Evolutionary conservation across 2,888 invertebrate genomes (phyloP), one percentile per base, ranked within the genome.

Genomic region (Meta bourneti): DNA sequence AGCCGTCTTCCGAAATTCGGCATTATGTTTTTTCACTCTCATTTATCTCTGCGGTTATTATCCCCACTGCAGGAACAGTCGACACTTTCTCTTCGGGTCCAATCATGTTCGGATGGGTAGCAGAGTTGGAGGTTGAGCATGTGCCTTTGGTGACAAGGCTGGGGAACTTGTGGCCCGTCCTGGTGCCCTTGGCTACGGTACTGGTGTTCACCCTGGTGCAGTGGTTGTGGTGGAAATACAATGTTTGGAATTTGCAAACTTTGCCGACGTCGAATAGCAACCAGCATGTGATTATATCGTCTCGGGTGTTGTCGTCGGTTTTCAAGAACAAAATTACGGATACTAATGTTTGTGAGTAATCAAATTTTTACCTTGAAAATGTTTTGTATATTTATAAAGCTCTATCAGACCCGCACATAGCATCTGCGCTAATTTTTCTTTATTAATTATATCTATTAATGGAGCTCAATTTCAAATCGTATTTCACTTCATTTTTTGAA

Each of bases 271-370:
- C 91, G 6, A 89, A 89, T 20, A 52, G 80, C 19, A 79, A 75
- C 11, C 20, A 79, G 11, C 91, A 92, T n/a, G 75, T 89, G 16
- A 2, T 88, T 11, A 92, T 92, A 13, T 54, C 84, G 9, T 48
- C 54, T 0, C 16, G 74, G 0, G 61, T 92, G 7, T n/a, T 92
- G 52, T 69, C 80, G 19, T 92, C 91, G 6, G 70, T 88, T 11
- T 92, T 84, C 71, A 74, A 75, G 48, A 92, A 92, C 49, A 88
- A 78, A 13, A n/a, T 74, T 20, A 71, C 91, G 9, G 91, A 92
- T 71, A 52, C 88, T 19, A 92, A 92, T 70, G 91, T 92, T 13
- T 92, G 91, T 92, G 34, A 92, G 91, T 91, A 88, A 0, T 78
- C n/a, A 13, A 51, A 51, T 51, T 8, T 72, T 0, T 69, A 69